These are phyloP conservation scores for Hippasteria phrygiana DNA, from an alignment of 53 echinoderm and acorn worm genomes.

Conservation along the genomic window DNA sequence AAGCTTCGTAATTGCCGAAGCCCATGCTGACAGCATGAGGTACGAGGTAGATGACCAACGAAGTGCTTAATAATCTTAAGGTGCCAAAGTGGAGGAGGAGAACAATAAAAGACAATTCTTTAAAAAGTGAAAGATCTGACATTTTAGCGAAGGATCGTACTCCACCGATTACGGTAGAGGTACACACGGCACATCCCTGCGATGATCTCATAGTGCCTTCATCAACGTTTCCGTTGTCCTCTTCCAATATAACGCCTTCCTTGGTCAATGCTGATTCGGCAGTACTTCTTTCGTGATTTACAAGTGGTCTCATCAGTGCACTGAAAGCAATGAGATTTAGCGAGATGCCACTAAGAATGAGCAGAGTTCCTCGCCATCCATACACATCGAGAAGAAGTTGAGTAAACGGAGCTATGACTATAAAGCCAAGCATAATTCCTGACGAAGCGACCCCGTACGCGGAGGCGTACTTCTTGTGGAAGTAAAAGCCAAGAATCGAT, in stretches of 20 bases:
- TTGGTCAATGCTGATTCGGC: neutral
- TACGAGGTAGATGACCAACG: constrained; percentile 8
- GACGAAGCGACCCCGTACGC: neutral
- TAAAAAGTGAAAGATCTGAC: constrained; percentile 13
- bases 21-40: neutral
- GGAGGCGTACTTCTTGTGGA: constrained; percentile 22
- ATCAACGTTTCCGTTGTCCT: neutral
- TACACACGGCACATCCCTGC: neutral
- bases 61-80: neutral
- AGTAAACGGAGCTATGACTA: constrained; percentile 13
- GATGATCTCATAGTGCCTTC: neutral
- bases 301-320: neutral
- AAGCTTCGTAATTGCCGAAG: constrained; percentile 25
- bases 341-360: constrained; percentile 12
- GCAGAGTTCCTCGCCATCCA: constrained; percentile 32
- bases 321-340: neutral
- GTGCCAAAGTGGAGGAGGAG: neutral
- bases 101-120: neutral
- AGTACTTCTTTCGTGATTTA: neutral
- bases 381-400: constrained; percentile 19
- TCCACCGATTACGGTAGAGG: neutral
- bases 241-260: neutral
- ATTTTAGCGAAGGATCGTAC: neutral
- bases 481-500: neutral
- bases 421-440: neutral